These are phyloP conservation scores for Heteromormyrus szaboi DNA, from an alignment of 2,797 vertebrate species.

Conservation along the genomic window DNA sequence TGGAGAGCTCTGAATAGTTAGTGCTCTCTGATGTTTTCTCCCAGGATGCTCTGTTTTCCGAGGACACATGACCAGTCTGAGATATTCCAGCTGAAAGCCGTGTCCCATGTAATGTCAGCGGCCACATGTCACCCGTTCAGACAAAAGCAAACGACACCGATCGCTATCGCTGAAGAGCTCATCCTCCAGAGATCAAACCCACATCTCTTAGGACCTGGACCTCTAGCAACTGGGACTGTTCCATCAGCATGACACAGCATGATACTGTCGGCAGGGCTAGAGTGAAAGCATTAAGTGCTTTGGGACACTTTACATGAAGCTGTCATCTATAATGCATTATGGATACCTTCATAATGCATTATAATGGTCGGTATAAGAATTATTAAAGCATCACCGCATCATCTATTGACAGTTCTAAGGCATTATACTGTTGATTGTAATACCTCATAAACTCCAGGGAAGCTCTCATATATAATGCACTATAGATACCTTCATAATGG, in stretches of 20 bases:
- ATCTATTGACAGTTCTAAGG: neutral
- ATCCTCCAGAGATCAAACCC: neutral
- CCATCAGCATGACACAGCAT: neutral
- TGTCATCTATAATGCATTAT: neutral
- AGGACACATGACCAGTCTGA: neutral
- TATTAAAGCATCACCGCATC: neutral
- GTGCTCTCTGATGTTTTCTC: neutral
- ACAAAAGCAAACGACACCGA: neutral
- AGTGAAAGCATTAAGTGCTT: neutral
- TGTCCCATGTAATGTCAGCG: neutral
- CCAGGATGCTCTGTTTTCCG: neutral
- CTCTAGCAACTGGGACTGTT: neutral
- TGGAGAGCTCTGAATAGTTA: neutral
- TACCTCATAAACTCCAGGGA: neutral
- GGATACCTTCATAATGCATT: neutral
- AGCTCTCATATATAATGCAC: neutral
- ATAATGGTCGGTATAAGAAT: neutral
- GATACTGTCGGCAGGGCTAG: neutral
- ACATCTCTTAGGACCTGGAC: neutral
- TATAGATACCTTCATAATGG: neutral
- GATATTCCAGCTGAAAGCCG: neutral
- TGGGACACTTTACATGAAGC: neutral
- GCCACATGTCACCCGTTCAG: neutral
- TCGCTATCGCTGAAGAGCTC: neutral
- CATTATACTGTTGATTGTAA: neutral